phyloP scores from a whole-genome alignment of 2,888 invertebrate genomes.

The Hipparchia sbordonii region DNA sequence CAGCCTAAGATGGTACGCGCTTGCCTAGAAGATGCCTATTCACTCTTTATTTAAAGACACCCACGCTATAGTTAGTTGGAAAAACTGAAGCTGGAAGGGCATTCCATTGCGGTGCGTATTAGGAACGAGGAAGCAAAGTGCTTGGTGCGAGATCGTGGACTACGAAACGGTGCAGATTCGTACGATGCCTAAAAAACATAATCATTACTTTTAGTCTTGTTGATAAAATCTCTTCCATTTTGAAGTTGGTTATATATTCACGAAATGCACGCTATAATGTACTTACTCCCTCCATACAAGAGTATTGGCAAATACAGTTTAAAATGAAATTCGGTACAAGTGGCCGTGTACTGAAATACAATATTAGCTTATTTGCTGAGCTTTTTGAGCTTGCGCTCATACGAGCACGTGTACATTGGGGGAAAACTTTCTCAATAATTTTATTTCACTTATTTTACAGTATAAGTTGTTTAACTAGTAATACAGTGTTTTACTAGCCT shows the following conservation, averaged over 20 bases:
- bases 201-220: not conserved
- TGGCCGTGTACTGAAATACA: conserved; percentile 29
- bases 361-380: conserved; percentile 29
- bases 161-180: too few relatives aligned
- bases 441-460: conserved; percentile 6
- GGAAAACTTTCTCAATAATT: conserved; percentile 27
- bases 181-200: not conserved
- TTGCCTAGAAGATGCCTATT: not conserved
- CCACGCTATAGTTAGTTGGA: too few relatives aligned
- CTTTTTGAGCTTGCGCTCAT: conserved; percentile 23
- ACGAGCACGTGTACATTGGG: conserved; percentile 4
- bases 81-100: too few relatives aligned
- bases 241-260: too few relatives aligned
- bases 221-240: too few relatives aligned
- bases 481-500: not conserved
- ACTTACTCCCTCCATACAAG: conserved; percentile 15
- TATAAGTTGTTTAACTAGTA: not conserved
- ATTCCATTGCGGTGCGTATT: too few relatives aligned
- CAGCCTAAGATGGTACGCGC: too few relatives aligned
- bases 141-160: too few relatives aligned
- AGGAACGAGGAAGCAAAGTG: too few relatives aligned
- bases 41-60: too few relatives aligned
- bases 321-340: conserved; percentile 35
- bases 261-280: not conserved
- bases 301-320: conserved; percentile 29